Evolutionary conservation across 2,113 vertebrate genomes (phyloP), one percentile per base, ranked within the genome.

Genomic region (Sander lucioperca): DNA sequence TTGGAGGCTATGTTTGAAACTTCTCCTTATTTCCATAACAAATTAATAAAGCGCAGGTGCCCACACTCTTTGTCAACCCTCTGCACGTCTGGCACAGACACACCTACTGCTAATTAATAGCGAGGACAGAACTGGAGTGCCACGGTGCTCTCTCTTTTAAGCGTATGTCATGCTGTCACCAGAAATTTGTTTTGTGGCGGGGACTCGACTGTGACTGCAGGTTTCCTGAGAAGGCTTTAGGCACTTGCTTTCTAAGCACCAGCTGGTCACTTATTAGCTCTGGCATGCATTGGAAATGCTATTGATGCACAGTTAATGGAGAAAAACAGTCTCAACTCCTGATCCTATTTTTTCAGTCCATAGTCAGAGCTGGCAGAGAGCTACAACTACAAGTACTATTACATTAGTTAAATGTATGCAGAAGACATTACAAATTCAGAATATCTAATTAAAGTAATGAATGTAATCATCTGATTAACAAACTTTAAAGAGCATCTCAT

Each of bases 251-350:
- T 89, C 89, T 74, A 48, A 80, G 82, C 67, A 86, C 73, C 92
- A 91, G 87, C 85, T 89, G 92, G 85, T 88, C 75, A 82, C 79
- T 90, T 88, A 91, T 90, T 92, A 85, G 81, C 81, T 83, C 74
- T 88, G 90, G 85, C 86, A 72, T 80, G 76, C 69, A 85, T 47
- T 85, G 79, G 77, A 90, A 87, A 54, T 78, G 77, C 80, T 90
- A 79, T 80, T 82, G 85, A 91, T 84, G 83, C 77, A 84, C 23
- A 61, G 70, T 65, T 88, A 90, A 93, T 88, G 69, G 82, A 86
- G 80, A 80, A 81, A 90, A 90, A 86, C 58, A 77, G 69, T 54
- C 61, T 77, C 43, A 73, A 63, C 74, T 85, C 59, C 39, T 70
- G 68, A 61, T 63, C 43, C 33, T 62, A 9, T 80, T 84, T 80